phyloP scores from a whole-genome alignment of 30 jellyfish, hydroid and myxozoan genomes.

The Turritopsis dohrnii region DNA sequence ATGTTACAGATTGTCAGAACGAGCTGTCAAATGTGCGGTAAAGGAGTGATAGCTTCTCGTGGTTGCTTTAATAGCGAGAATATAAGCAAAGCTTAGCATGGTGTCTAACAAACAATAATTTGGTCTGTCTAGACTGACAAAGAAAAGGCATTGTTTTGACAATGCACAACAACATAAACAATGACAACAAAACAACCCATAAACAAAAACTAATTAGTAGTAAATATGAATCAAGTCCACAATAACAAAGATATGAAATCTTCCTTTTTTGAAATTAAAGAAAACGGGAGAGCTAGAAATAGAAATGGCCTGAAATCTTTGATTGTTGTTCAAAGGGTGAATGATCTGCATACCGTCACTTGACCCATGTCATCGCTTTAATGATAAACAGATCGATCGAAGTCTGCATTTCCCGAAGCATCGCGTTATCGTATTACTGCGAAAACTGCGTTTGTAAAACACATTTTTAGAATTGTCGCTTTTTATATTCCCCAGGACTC shows the following conservation, averaged over 20 bases:
- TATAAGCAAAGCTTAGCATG: conserved; percentile 7
- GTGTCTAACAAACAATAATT: neutral
- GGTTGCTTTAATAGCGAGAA: neutral
- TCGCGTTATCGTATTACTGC: neutral
- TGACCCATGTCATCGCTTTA: neutral
- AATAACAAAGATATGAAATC: no score
- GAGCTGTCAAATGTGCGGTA: conserved; percentile 10
- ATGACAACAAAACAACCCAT: no score
- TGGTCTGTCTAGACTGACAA: neutral
- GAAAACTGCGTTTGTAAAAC: neutral
- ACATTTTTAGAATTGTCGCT: no score
- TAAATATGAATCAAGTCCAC: neutral
- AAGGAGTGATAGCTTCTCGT: neutral
- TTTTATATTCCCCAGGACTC: no score
- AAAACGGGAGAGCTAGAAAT: neutral
- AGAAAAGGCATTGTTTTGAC: neutral
- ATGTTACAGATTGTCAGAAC: neutral
- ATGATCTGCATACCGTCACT: no score
- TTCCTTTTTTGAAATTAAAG: no score
- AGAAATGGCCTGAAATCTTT: neutral
- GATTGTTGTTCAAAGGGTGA: no score
- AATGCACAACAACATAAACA: neutral
- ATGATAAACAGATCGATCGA: neutral
- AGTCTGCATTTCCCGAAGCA: neutral
- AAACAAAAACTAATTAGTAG: neutral